Percentiles rank a stretch among this genome's conserved stretches.
Evolutionary conservation across 2,113 vertebrate species (phyloP).

Genomic region (Apteryx mantelli): DNA sequence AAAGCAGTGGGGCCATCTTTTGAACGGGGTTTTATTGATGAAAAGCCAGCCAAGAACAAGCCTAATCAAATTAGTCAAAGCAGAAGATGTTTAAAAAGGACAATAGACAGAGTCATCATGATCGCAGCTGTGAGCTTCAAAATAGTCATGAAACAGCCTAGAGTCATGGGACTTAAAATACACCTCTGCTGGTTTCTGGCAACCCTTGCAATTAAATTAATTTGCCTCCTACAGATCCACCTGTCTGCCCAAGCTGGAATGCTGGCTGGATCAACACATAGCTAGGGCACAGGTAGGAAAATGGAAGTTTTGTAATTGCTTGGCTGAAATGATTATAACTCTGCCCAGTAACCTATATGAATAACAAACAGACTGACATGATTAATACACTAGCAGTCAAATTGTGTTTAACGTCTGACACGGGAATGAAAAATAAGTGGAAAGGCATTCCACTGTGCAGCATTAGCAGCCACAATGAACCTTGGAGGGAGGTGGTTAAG

Average conservation of each 20-base stretch:
- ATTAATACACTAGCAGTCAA: not conserved
- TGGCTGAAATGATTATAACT: not conserved
- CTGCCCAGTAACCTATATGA: not conserved
- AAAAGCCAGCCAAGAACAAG: not conserved
- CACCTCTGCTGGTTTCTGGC: not conserved
- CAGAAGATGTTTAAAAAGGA: not conserved
- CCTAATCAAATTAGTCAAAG: not conserved
- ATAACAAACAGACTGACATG: accelerated
- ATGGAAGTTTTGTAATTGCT: not conserved
- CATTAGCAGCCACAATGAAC: accelerated
- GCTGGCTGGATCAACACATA: not conserved
- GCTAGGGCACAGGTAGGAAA: not conserved
- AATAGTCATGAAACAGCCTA: not conserved
- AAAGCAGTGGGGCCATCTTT: not conserved
- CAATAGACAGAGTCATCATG: not conserved
- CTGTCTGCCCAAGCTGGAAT: not conserved
- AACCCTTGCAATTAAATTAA: not conserved
- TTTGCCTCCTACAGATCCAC: not conserved
- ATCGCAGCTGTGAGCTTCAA: not conserved
- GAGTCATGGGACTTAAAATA: not conserved
- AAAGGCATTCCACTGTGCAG: not conserved
- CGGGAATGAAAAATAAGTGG: not conserved
- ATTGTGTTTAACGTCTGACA: not conserved
- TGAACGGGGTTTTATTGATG: not conserved
- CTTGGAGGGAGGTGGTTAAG: not conserved